Conservation (phyloP, 1,140 invertebrate genomes). For the Papilio glaucus region DNA sequence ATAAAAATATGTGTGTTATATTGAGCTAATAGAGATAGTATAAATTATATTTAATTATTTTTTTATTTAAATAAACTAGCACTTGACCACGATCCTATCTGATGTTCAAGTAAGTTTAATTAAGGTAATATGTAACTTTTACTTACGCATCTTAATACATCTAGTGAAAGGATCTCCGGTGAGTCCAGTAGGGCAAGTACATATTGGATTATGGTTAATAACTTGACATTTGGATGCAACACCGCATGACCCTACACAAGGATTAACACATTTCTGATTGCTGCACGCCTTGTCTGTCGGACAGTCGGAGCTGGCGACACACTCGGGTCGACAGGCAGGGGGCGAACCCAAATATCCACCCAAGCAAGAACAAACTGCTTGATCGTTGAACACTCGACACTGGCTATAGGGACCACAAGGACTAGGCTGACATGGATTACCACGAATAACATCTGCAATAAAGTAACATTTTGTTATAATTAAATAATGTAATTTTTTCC, state of each 20-base stretch:
- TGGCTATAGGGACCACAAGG: conserved; percentile 86
- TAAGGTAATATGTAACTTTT: background rate
- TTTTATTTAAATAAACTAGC: too few species aligned
- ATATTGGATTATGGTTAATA: conserved; percentile 87
- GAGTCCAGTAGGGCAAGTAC: conserved; percentile 84
- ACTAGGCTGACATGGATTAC: conserved; percentile 84
- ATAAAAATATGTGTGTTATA: conserved; percentile 39
- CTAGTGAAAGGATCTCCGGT: conserved; percentile 87
- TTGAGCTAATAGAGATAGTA: too few species aligned
- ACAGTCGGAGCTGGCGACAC: conserved; percentile 85
- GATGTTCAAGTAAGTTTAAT: too few species aligned
- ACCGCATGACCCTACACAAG: conserved; percentile 87
- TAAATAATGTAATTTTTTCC: background rate
- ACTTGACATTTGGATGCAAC: conserved; percentile 85
- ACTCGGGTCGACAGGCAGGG: conserved; percentile 85
- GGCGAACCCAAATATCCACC: conserved; percentile 86
- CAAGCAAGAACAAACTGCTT: conserved; percentile 86
- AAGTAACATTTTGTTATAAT: conserved; percentile 48
- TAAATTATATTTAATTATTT: too few species aligned
- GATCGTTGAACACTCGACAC: conserved; percentile 85
- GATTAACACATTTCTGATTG: conserved; percentile 86
- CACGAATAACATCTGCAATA: conserved; percentile 62
- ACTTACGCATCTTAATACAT: conserved; percentile 84
- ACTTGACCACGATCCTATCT: too few species aligned
- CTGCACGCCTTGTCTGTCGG: conserved; percentile 84